phyloP scores from a whole-genome alignment of 1,140 invertebrate genomes.

The Schlechtendalia chinensis region DNA sequence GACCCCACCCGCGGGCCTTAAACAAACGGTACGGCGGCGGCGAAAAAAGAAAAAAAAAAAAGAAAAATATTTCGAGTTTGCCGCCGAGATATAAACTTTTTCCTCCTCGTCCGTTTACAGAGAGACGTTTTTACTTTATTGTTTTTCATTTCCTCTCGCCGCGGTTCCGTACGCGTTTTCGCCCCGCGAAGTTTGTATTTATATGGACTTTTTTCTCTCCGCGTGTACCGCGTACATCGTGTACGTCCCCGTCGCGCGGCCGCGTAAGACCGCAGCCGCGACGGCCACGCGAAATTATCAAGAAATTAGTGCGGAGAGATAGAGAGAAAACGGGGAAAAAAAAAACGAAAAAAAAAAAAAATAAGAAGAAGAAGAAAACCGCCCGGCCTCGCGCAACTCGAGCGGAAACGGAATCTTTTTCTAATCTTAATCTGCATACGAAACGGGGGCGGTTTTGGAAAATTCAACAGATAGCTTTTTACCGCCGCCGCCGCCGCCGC shows the following conservation, averaged over 20 bases:
- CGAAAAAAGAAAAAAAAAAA: not conserved
- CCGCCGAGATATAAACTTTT: constrained; percentile 40
- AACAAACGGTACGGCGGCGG: not conserved
- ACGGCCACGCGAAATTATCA: constrained; percentile 43
- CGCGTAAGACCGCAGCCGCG: not conserved
- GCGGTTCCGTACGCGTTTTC: not conserved
- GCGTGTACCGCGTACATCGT: too few species aligned
- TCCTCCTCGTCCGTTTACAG: not conserved
- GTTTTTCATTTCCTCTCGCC: constrained; percentile 49
- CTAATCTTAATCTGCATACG: constrained; percentile 50
- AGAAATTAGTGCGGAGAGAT: constrained; percentile 42
- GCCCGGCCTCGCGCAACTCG: constrained; percentile 28
- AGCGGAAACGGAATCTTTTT: constrained; percentile 48
- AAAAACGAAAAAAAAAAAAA: constrained; percentile 14
- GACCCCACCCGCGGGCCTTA: too few species aligned
- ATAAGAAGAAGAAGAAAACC: not conserved
- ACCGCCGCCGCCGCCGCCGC: not conserved
- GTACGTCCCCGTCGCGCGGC: not conserved
- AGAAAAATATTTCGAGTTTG: constrained; percentile 32
- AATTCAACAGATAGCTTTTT: constrained; percentile 49
- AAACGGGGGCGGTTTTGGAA: constrained; percentile 40
- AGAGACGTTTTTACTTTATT: constrained; percentile 36
- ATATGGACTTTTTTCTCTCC: too few species aligned
- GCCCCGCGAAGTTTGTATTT: not conserved
- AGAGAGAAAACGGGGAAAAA: not conserved